Base-by-base conservation (phyloP, 23 tunicate genomes). In the Clavelina lepadiformis region DNA sequence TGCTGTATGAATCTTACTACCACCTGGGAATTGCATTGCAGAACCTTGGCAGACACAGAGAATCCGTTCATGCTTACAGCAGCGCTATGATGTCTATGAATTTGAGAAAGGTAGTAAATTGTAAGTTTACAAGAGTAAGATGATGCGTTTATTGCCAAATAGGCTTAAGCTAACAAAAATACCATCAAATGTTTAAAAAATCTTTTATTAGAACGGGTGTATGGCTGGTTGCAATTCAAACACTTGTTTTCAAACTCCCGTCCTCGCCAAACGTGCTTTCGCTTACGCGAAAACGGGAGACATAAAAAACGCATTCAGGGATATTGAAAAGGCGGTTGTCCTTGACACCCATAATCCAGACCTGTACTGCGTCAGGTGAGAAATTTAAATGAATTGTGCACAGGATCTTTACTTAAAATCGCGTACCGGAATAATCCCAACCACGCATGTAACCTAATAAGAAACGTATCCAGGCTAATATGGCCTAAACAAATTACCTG, bases 191-290 rank as follows among this genome's bases (percentile, higher is more conserved):
- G 0, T 20, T 23, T 25, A 55, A 55, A 19, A 15, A 41, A 41
- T 41, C 13, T 6, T 28, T 54, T 60, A 61, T 18, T 72, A 89
- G 97, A 81, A 75, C 61, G 97, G 97, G 5, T 89, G 97, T 51
- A 46, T 72, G 69, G 97, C 97, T 18, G 97, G 97, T 19, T 89
- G 97, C 72, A 75, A 75, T 38, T 75, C 97, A 2, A 89, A 82
- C 63, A 74, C 83, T 19, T 81, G 97, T 31, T 81, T 89, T 46
- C 97, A 89, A 56, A 89, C 97, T 32, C 97, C 97, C 19, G 73
- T 89, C 18, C 41, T 89, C 25, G 97, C 97, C 2, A 89, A 65
- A 57, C 77, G 97, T 29, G 72, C 91, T 24, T 71, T 81, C 51
- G 88, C 97, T 1, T 67, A 69, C 31, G 89, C 97, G 3, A 69